Base-by-base conservation (phyloP, 2,888 invertebrate genomes). In the Conistra vaccinii region DNA sequence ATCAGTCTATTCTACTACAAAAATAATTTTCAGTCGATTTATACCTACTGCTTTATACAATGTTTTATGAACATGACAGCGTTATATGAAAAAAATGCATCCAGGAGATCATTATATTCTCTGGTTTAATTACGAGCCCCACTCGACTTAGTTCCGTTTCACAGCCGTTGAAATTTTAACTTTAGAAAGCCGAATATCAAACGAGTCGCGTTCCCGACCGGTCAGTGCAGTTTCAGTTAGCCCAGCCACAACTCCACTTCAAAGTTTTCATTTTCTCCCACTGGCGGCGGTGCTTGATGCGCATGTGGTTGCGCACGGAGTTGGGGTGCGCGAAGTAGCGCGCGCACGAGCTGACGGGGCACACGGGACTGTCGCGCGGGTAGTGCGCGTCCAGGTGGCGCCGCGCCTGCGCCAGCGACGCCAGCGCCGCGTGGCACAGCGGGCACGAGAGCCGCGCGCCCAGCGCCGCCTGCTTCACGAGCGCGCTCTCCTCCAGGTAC, bases 301-400 rank as follows among this genome's bases (percentile, higher is more conserved):
- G 97, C 98, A 98, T 98, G 95, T 98, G 98, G 96, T 98, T 98
- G 89, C 98, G 97, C 87, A 98, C 98, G 76, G 98, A 98, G 96
- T 98, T 98, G 81, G 98, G 98, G 95, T 98, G 98, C 81, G 98
- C 97, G 94, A 98, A 98, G 87, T 97, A 97, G 83, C 98, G 97
- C 72, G 97, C 97, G 94, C 98, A 98, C 85, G 97, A 96, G 76
- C 97, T 95, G 73, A 98, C 98, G 58, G 98, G 98, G 95, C 98
- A 98, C 84, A 97, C 97, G 85, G 98, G 98, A 92, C 98, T 98
- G 96, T 98, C 98, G 90, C 98, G 97, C 81, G 98, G 98, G 96
- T 98, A 98, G 96, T 98, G 98, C 87, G 98, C 97, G 92, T 98
- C 98, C 89, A 98, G 97, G 95, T 98, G 98, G 70, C 97, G 97